Base-by-base conservation (phyloP, 2,888 invertebrate genomes). In the Crematogaster levior region DNA sequence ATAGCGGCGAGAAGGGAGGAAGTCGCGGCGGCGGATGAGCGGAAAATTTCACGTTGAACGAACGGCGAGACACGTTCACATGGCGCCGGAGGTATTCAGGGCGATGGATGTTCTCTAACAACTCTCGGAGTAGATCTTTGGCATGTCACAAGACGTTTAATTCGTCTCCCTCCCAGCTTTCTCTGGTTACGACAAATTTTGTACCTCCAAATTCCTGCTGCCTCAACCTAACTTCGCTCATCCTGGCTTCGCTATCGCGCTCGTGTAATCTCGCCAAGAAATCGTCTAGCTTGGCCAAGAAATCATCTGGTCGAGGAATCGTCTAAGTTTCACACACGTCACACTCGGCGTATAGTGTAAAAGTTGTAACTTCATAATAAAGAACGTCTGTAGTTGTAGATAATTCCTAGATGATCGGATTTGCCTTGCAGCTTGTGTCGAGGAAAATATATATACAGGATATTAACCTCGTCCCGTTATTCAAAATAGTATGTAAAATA, bases 71-170 rank as follows among this genome's bases (percentile, higher is more conserved):
- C 84, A 81, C 82, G 82, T 88, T 70, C 82, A 74, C 81, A 65
- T 81, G 86, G 56, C 77, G 51, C 27, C 37, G 40, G 30, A 12
- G 75, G 75, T 48, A 74, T 74, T 83, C 84, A 84, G 85, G 48
- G 73, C 75, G 30, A 43, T 63, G 58, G 72, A 73, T 66, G 60
- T 48, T 61, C 74, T 75, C 53, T 70, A 68, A 79, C 74, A 73
- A 74, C 60, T 46, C 63, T 7, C 37, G 43, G 30, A 30, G 40
- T 34, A 21, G 83, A 56, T 82, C 88, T 85, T 89, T 89, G 79
- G 85, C 89, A 83, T 83, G 82, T 84, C 70, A 65, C 77, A 79
- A 82, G 86, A 86, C 86, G 82, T 88, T 88, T 88, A 88, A 88
- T 88, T 88, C 85, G 73, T 83, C 81, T 34, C 30, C 24, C 74